These are phyloP conservation scores for Clarias fuscus DNA, from an alignment of 2,797 vertebrate genomes.

Conservation along the genomic window DNA sequence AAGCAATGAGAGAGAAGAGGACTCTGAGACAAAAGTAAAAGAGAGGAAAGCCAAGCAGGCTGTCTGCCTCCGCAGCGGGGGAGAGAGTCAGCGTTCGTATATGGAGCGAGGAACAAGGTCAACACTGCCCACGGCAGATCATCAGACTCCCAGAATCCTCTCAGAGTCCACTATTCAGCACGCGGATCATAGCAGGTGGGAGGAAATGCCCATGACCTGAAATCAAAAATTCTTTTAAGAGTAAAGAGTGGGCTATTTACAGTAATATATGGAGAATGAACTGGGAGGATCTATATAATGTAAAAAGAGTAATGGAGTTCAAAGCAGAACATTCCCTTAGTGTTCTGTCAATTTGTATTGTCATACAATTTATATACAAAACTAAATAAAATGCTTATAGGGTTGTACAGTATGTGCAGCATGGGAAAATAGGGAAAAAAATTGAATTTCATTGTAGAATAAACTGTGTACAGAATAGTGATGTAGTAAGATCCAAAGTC, in stretches of 20 bases:
- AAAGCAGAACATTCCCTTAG: neutral
- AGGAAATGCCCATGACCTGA: slow-evolving; percentile 38
- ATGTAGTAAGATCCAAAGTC: neutral
- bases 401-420: neutral
- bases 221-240: slow-evolving; percentile 34
- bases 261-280: slow-evolving; percentile 5
- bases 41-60: slow-evolving; percentile 28
- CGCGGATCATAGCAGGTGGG: slow-evolving; percentile 41
- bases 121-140: slow-evolving; percentile 38
- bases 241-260: slow-evolving; percentile 10
- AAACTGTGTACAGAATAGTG: too few species aligned
- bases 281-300: neutral
- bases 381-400: neutral
- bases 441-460: neutral
- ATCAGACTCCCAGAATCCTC: slow-evolving; percentile 44
- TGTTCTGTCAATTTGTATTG: neutral
- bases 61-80: slow-evolving; percentile 49
- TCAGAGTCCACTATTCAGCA: slow-evolving; percentile 39
- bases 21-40: slow-evolving; percentile 22
- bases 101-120: slow-evolving; percentile 36
- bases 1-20: neutral
- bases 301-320: neutral
- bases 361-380: neutral
- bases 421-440: neutral
- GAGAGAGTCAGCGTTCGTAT: slow-evolving; percentile 38